phyloP scores from a whole-genome alignment of 2,888 invertebrate genomes.

The Carpatolechia fugitivella region DNA sequence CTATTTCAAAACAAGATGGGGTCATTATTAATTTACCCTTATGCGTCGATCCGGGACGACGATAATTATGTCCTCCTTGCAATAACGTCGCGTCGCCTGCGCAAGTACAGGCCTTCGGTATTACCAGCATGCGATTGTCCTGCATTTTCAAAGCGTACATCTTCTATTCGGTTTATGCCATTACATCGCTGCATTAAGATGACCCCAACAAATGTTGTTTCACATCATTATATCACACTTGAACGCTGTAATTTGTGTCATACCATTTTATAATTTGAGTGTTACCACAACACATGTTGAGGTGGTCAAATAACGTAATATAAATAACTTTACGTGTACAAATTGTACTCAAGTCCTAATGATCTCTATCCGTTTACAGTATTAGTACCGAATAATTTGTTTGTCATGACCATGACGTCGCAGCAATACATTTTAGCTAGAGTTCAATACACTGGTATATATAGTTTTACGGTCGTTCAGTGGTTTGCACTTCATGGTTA shows the following conservation, averaged over 20 bases:
- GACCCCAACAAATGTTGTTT: background rate
- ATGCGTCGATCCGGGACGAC: too few relatives aligned
- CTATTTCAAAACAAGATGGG: too few relatives aligned
- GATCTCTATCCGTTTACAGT: background rate
- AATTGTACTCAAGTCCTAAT: background rate
- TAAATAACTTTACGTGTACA: background rate
- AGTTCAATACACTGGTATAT: conserved; percentile 38
- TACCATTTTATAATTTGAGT: background rate
- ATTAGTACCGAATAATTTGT: conserved; percentile 27
- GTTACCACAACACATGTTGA: background rate
- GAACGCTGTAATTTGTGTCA: conserved; percentile 4
- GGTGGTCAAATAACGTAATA: background rate
- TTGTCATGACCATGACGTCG: conserved; percentile 40
- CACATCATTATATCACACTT: background rate
- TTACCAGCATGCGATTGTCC: background rate
- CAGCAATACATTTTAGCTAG: conserved; percentile 31
- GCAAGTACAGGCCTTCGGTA: background rate
- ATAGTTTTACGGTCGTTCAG: background rate
- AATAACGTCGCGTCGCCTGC: background rate
- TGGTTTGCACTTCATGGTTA: background rate
- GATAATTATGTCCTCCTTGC: too few relatives aligned
- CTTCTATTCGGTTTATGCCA: background rate
- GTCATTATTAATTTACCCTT: too few relatives aligned
- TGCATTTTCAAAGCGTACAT: too few relatives aligned
- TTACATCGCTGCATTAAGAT: background rate